Evolutionary conservation across 2,797 vertebrate genomes (phyloP).

Genomic region (Gallinago solitaria): DNA sequence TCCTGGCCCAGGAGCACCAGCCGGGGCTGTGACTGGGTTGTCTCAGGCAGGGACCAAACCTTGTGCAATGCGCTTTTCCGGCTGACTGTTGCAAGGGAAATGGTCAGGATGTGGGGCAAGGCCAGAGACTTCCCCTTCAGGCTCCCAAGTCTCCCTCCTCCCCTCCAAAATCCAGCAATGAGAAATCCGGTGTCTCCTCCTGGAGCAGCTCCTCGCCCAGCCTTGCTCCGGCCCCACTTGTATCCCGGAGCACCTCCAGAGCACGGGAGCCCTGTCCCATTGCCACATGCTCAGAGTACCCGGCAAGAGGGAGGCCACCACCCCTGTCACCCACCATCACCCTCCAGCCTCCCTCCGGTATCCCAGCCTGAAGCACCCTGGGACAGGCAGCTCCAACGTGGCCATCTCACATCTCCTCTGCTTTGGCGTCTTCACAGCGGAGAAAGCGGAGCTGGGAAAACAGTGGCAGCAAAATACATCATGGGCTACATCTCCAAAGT

Average conservation of each 20-base stretch:
- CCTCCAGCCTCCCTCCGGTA: not conserved
- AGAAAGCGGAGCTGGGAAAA: slow-evolving; percentile 97
- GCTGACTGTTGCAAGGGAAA: not conserved
- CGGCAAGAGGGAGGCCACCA: not conserved
- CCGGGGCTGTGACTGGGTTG: rapidly evolving
- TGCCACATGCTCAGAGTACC: rapidly evolving
- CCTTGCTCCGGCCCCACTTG: rapidly evolving
- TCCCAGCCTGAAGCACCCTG: not conserved
- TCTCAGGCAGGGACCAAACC: not conserved
- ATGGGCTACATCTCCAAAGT: slow-evolving; percentile 99
- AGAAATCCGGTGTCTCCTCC: not conserved
- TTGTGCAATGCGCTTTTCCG: not conserved
- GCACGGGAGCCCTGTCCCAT: not conserved
- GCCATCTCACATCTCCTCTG: not conserved
- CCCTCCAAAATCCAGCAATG: not conserved
- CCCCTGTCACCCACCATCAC: rapidly evolving
- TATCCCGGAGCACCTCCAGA: not conserved
- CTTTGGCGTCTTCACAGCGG: slow-evolving; percentile 77
- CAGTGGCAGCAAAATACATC: slow-evolving; percentile 97
- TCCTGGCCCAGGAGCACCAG: not conserved
- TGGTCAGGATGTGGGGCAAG: slow-evolving; percentile 51
- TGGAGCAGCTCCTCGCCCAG: not conserved
- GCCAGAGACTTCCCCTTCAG: not conserved
- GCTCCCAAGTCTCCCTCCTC: not conserved
- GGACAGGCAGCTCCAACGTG: rapidly evolving